Percentiles rank a stretch among this genome's conserved stretches.
Evolutionary conservation across 2,888 invertebrate genomes (phyloP).

Genomic region (Drosophila emarginata): DNA sequence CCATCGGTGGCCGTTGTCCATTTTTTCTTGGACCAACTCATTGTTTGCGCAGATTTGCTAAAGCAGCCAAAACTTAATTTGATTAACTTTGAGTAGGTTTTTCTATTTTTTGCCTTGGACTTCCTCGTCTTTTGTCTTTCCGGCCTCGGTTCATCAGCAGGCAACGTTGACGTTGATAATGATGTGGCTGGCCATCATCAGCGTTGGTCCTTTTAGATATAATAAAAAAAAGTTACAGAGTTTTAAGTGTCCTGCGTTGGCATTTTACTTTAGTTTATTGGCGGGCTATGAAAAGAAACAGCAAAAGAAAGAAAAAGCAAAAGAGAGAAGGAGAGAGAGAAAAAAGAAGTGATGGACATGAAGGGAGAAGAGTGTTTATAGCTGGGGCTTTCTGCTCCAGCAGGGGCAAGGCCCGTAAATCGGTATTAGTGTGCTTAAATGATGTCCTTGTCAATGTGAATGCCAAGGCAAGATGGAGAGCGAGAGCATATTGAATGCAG

Average conservation of each 20-base stretch:
- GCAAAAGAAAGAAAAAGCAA: neutral
- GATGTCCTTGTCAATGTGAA: conserved; percentile 40
- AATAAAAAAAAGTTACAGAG: conserved; percentile 40
- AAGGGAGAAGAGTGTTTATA: conserved; percentile 36
- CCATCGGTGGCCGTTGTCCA: conserved; percentile 29
- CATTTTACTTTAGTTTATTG: conserved; percentile 61
- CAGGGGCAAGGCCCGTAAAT: conserved; percentile 46
- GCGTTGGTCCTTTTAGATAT: conserved; percentile 38
- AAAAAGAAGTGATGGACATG: neutral
- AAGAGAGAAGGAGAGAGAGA: neutral
- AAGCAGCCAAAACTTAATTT: conserved; percentile 66
- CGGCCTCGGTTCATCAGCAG: conserved; percentile 54
- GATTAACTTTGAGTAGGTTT: conserved; percentile 63
- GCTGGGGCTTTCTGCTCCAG: conserved; percentile 40
- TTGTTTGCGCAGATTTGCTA: conserved; percentile 55
- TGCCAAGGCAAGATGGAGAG: conserved; percentile 14
- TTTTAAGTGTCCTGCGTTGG: conserved; percentile 52
- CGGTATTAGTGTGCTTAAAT: conserved; percentile 51
- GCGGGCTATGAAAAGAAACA: conserved; percentile 35
- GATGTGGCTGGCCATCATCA: conserved; percentile 60
- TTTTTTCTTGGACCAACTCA: conserved; percentile 20
- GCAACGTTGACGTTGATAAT: conserved; percentile 52
- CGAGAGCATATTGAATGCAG: conserved; percentile 35
- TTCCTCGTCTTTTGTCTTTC: conserved; percentile 51
- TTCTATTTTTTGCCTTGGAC: conserved; percentile 19